Evolutionary conservation across 2,797 vertebrate genomes (phyloP), one percentile per base, ranked within the genome.

Genomic region (Meda fulgida): DNA sequence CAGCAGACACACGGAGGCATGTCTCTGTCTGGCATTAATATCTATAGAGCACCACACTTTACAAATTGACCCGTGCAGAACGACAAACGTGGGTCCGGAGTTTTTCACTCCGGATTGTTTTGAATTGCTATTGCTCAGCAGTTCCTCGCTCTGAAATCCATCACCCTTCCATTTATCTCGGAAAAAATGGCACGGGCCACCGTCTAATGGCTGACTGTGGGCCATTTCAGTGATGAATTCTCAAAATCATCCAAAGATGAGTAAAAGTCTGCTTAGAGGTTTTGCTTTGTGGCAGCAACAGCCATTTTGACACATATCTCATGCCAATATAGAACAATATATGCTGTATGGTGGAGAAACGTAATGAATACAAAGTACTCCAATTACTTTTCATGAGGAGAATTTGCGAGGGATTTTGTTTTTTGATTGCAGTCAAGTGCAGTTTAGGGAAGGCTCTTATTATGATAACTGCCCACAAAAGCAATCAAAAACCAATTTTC

Each of bases 181-280:
- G 66, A 76, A 21, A 18, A 71, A 73, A 89, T 77, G 69, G 58
- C 67, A 75, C 36, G 36, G 78, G 80, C 75, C 65, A 36, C 65
- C 51, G 75, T 70, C 87, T 87, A 76, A 89, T 89, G 86, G 88
- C 80, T 83, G 66, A 83, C 90, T 60, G 81, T 10, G 76, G 81
- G 85, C 89, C 86, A 91, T 92, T 88, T 90, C 77, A 53, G 86
- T 89, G 91, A 92, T 91, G 88, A 87, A 91, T 89, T 82, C 78
- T 82, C 79, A 73, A 91, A 88, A 87, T 88, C 76, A 86, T 86
- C 70, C 63, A 71, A 65, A 86, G 84, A 90, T 86, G 88, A 86
- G 72, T 85, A 83, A 88, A 84, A 58, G 83, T 80, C 86, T 60
- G 73, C 83, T 63, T 77, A 77, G 80, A 78, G 70, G 71, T 40